Evolutionary conservation across 2,888 invertebrate species (phyloP).

Genomic region (Maniola hyperantus): DNA sequence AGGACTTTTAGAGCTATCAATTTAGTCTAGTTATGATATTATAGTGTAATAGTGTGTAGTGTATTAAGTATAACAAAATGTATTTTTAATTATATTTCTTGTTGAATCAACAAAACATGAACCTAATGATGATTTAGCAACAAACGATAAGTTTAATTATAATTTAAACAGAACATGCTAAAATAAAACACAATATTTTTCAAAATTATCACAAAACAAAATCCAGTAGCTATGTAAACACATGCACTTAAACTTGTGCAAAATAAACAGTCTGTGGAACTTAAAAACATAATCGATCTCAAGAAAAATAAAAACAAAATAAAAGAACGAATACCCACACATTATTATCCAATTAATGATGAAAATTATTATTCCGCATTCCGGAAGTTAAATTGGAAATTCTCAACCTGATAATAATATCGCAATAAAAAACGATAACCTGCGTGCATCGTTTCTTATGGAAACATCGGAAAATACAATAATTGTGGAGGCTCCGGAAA

Average conservation of each 20-base stretch:
- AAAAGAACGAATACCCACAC: neutral
- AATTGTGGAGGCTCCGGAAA: neutral
- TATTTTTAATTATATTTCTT: no score
- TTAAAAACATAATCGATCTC: neutral
- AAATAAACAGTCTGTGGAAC: neutral
- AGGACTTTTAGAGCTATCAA: no score
- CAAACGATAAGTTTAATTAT: neutral
- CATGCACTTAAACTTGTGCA: slow-evolving; percentile 10
- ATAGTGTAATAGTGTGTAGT: no score
- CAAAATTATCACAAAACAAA: slow-evolving; percentile 5
- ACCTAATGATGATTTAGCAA: neutral
- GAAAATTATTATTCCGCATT: no score
- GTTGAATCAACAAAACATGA: neutral
- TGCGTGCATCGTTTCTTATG: neutral
- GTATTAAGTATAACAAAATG: no score
- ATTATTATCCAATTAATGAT: neutral
- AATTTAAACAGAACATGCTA: neutral
- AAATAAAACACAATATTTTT: neutral
- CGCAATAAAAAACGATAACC: neutral
- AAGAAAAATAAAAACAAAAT: neutral
- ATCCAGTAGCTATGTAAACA: neutral
- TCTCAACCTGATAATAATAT: neutral
- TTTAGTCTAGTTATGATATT: no score
- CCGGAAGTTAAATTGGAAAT: neutral
- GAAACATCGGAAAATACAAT: neutral